Conservation (phyloP, 2,888 invertebrate species). For the Pammene fasciana region DNA sequence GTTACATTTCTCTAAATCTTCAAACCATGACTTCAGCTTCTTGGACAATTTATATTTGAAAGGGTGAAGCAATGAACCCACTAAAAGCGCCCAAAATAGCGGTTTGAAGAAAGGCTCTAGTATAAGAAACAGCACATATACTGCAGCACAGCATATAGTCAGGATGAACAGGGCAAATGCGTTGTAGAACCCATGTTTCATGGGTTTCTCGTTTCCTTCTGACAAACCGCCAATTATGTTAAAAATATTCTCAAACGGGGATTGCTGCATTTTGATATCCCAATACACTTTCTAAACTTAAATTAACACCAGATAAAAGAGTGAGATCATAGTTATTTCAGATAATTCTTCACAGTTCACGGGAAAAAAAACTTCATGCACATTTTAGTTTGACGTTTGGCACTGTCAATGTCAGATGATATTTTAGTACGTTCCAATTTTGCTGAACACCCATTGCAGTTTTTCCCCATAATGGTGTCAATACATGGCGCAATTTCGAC, state of each 20-base stretch:
- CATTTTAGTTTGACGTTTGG: slow-evolving; percentile 32
- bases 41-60: slow-evolving; percentile 93
- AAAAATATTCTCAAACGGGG: slow-evolving; percentile 86
- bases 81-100: slow-evolving; percentile 96
- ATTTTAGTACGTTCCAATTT: too few species aligned
- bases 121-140: slow-evolving; percentile 91
- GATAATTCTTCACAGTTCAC: slow-evolving; percentile 44
- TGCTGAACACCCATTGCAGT: too few species aligned
- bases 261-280: slow-evolving; percentile 74
- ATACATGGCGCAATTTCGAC: too few species aligned
- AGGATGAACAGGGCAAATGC: slow-evolving; percentile 91
- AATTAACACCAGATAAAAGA: slow-evolving; percentile 36
- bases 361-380: slow-evolving; percentile 14
- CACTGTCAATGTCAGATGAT: slow-evolving; percentile 5
- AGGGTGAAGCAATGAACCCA: slow-evolving; percentile 98
- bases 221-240: slow-evolving; percentile 87
- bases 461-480: too few species aligned
- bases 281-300: slow-evolving; percentile 42
- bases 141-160: slow-evolving; percentile 86
- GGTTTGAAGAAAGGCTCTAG: slow-evolving; percentile 96
- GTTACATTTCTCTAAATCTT: slow-evolving; percentile 85
- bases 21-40: slow-evolving; percentile 91
- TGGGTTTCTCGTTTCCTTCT: slow-evolving; percentile 92
- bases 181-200: slow-evolving; percentile 96
- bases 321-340: slow-evolving; percentile 65